phyloP scores from a whole-genome alignment of 2,797 vertebrate genomes.

The Parauchenoglanis ngamensis region DNA sequence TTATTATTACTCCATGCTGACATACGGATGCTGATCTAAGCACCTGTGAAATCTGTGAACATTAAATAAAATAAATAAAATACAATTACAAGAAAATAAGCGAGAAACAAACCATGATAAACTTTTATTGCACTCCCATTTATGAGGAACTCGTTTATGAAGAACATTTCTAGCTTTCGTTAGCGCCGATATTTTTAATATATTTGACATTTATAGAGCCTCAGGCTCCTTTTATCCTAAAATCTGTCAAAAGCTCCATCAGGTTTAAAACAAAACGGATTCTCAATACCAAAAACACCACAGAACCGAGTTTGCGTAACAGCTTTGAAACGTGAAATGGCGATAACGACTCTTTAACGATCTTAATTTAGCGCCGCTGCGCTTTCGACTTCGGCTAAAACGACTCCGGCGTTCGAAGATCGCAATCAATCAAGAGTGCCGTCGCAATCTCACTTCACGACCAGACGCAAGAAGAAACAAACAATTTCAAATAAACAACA shows the following conservation, averaged over 20 bases:
- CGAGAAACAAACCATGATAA: background rate
- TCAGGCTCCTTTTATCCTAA: background rate
- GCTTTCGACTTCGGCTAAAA: background rate
- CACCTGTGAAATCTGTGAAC: too few species aligned
- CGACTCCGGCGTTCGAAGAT: background rate
- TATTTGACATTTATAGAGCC: background rate
- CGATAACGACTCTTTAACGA: background rate
- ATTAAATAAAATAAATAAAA: too few species aligned
- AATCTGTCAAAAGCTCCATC: background rate
- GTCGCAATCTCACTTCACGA: too few species aligned
- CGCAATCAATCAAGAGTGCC: background rate
- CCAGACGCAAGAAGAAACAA: background rate
- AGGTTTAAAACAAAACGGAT: background rate
- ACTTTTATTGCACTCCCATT: background rate
- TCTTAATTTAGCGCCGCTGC: background rate
- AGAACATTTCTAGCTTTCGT: background rate
- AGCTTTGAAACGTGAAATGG: background rate
- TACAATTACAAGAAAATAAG: too few species aligned
- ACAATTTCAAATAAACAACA: background rate
- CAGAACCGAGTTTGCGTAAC: background rate
- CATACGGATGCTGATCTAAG: too few species aligned
- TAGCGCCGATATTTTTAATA: background rate
- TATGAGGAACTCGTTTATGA: background rate
- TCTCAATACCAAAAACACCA: background rate
- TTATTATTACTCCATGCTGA: too few species aligned